Evolutionary conservation across 2,797 vertebrate species (phyloP).

Genomic region (Vespertilio murinus): DNA sequence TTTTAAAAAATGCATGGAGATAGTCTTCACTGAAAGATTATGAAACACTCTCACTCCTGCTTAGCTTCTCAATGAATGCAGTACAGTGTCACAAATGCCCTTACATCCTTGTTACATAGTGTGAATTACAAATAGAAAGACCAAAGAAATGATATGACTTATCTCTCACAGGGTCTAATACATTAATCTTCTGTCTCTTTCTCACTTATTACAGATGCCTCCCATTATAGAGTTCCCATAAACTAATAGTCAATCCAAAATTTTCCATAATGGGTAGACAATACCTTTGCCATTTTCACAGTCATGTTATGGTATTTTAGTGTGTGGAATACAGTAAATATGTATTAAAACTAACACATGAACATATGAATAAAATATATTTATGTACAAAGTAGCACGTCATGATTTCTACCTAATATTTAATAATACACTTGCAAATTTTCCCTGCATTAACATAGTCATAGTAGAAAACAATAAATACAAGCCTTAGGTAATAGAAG

Average conservation of each 20-base stretch:
- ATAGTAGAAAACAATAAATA: slow-evolving; percentile 85
- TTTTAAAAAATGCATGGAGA: slow-evolving; percentile 59
- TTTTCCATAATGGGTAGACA: not conserved
- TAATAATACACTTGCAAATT: slow-evolving; percentile 49
- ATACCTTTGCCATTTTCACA: not conserved
- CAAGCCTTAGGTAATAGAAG: slow-evolving; percentile 68
- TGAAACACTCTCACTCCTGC: slow-evolving; percentile 52
- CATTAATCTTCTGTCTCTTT: not conserved
- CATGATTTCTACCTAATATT: slow-evolving; percentile 63
- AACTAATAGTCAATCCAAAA: not conserved
- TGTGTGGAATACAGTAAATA: slow-evolving; percentile 47
- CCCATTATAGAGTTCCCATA: not conserved
- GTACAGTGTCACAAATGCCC: not conserved
- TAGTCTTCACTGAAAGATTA: slow-evolving; percentile 46
- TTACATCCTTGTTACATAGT: not conserved
- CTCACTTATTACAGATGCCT: not conserved
- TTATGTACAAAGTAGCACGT: slow-evolving; percentile 70
- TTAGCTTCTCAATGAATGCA: slow-evolving; percentile 51
- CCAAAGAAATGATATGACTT: not conserved
- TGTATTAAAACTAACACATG: slow-evolving; percentile 57
- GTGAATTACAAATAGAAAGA: slow-evolving; percentile 49
- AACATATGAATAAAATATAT: slow-evolving; percentile 66
- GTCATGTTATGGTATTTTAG: not conserved
- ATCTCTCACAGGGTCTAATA: not conserved
- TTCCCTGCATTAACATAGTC: slow-evolving; percentile 70